These are phyloP conservation scores for Anagyrus pseudococci DNA, from an alignment of 2,888 invertebrate species.

Conservation along the genomic window DNA sequence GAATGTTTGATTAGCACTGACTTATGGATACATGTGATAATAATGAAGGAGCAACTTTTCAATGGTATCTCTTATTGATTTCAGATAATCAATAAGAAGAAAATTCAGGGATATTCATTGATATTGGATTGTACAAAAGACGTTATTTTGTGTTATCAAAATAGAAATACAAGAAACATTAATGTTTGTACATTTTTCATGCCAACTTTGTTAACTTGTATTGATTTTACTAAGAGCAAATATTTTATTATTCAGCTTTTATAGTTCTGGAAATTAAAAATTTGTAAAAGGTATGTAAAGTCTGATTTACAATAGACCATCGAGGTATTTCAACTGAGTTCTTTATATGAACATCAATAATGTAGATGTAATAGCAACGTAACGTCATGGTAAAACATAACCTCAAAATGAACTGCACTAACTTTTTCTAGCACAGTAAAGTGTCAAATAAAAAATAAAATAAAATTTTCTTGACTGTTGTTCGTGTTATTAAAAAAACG, in stretches of 20 bases:
- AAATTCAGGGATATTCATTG: slow-evolving; percentile 12
- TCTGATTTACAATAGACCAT: background rate
- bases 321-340: too few species aligned
- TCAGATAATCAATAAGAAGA: slow-evolving; percentile 27
- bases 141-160: slow-evolving; percentile 3
- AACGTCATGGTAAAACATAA: slow-evolving; percentile 14
- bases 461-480: background rate
- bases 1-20: background rate
- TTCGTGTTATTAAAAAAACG: background rate
- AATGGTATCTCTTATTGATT: slow-evolving; percentile 18
- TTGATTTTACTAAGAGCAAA: background rate
- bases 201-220: too few species aligned
- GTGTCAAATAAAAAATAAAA: background rate
- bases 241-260: background rate
- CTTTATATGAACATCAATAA: background rate
- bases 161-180: background rate
- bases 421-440: background rate
- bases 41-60: slow-evolving; percentile 14
- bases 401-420: slow-evolving; percentile 19
- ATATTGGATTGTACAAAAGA: background rate
- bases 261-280: background rate
- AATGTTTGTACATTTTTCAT: background rate
- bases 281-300: background rate
- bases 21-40: slow-evolving; percentile 5
- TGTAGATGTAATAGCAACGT: background rate